These are phyloP conservation scores for Lycophotia porphyrea DNA, from an alignment of 2,888 invertebrate species.

Conservation along the genomic window DNA sequence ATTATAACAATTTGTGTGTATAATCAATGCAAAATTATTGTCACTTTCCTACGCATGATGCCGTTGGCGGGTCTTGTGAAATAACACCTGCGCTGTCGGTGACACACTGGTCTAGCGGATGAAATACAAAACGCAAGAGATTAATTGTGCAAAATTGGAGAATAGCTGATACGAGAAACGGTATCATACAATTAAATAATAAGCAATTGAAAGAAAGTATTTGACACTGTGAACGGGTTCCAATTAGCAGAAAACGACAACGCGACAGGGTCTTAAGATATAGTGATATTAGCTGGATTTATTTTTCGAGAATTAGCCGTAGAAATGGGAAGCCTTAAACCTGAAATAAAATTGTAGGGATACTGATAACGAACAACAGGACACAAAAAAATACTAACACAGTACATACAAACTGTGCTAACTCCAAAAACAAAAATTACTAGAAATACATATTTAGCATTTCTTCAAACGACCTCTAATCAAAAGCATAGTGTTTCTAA, in stretches of 20 bases:
- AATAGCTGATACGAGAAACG: no score
- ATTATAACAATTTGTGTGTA: conserved; percentile 64
- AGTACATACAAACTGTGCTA: not conserved
- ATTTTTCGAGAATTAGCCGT: no score
- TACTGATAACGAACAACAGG: not conserved
- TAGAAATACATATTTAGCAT: not conserved
- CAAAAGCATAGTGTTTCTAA: not conserved
- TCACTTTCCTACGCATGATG: conserved; percentile 67
- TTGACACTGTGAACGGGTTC: no score
- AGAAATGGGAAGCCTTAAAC: no score
- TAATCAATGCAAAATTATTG: conserved; percentile 63
- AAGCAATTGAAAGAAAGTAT: no score
- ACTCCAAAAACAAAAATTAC: not conserved
- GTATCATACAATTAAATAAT: no score
- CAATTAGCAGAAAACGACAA: no score
- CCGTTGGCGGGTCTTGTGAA: conserved; percentile 56
- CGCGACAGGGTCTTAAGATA: no score
- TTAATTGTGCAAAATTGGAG: not conserved
- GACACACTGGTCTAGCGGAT: conserved; percentile 42
- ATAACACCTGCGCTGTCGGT: conserved; percentile 43
- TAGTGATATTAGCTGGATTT: no score
- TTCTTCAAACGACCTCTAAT: no score
- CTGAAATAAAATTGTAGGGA: no score
- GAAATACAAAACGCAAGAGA: not conserved
- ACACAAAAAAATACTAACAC: accelerated